Evolutionary conservation across 2,888 invertebrate species (phyloP).

Genomic region (Monochamus alternatus): DNA sequence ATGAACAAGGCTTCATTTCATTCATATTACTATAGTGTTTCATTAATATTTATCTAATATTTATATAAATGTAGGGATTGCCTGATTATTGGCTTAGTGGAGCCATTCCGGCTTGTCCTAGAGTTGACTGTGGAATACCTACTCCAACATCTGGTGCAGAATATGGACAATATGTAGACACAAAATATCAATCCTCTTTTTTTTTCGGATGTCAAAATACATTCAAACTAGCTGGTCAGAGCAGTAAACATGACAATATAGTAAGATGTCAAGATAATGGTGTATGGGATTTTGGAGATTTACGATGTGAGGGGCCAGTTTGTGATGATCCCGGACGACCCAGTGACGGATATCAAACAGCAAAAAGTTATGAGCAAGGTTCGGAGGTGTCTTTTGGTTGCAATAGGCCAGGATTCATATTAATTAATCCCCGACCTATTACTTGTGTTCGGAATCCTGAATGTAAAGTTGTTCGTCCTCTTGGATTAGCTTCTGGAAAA

Average conservation of each 20-base stretch:
- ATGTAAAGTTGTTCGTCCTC: constrained; percentile 92
- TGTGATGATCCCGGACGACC: constrained; percentile 97
- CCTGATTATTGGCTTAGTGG: constrained; percentile 95
- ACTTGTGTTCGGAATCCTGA: constrained; percentile 94
- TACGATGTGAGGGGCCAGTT: constrained; percentile 96
- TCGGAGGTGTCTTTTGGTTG: constrained; percentile 94
- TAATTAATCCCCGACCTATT: constrained; percentile 92
- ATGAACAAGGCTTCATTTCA: not conserved
- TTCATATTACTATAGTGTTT: constrained; percentile 2
- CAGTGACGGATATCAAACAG: constrained; percentile 90
- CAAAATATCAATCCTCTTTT: constrained; percentile 93
- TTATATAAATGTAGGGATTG: constrained; percentile 75
- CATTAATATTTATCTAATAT: constrained; percentile 5
- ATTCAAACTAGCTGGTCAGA: constrained; percentile 94
- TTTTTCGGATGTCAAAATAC: constrained; percentile 97
- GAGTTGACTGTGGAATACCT: constrained; percentile 93
- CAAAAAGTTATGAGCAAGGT: constrained; percentile 89
- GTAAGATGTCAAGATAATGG: constrained; percentile 94
- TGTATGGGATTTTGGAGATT: constrained; percentile 97
- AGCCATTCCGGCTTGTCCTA: constrained; percentile 87
- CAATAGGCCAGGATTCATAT: constrained; percentile 91
- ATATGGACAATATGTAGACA: constrained; percentile 90
- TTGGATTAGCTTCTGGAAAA: constrained; percentile 81
- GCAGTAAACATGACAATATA: constrained; percentile 91
- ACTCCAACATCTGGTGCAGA: constrained; percentile 94